phyloP scores from a whole-genome alignment of 2,888 invertebrate species.

The Merodon equestris region DNA sequence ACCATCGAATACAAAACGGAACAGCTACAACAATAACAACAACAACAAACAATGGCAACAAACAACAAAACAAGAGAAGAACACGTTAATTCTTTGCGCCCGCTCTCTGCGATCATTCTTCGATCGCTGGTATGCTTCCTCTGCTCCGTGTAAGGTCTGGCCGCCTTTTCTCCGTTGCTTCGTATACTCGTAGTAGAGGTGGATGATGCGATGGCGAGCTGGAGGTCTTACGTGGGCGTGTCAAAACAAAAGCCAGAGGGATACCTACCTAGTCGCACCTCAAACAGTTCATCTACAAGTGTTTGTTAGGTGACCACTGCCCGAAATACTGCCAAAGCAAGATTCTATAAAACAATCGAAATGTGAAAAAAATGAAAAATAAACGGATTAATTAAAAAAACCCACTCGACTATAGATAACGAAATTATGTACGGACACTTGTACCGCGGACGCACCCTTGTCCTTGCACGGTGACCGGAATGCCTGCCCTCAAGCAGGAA shows the following conservation, averaged over 20 bases:
- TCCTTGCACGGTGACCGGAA: background rate
- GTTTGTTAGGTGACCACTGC: no score
- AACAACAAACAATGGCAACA: conserved; percentile 66
- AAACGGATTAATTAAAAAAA: conserved; percentile 4
- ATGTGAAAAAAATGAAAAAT: background rate
- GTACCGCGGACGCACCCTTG: conserved; percentile 28
- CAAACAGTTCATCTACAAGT: background rate
- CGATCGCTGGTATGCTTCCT: conserved; percentile 4
- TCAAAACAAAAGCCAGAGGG: conserved; percentile 58
- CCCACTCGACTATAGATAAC: conserved; percentile 24
- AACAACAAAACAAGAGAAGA: conserved; percentile 42
- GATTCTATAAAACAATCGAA: no score
- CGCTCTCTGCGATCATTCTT: conserved; percentile 4
- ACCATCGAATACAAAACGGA: conserved; percentile 65
- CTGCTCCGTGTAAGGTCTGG: conserved; percentile 1
- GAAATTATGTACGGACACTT: conserved; percentile 46
- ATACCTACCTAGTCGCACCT: conserved; percentile 49
- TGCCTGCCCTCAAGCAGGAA: background rate
- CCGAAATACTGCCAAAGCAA: background rate
- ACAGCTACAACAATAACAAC: conserved; percentile 55
- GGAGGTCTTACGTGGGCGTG: conserved; percentile 38
- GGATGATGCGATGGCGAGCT: no score
- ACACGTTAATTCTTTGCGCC: conserved; percentile 31
- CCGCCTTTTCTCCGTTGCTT: background rate
- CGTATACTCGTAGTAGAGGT: conserved; percentile 23